Base-by-base conservation (phyloP, 2,888 invertebrate species). In the Margaritifera margaritifera region DNA sequence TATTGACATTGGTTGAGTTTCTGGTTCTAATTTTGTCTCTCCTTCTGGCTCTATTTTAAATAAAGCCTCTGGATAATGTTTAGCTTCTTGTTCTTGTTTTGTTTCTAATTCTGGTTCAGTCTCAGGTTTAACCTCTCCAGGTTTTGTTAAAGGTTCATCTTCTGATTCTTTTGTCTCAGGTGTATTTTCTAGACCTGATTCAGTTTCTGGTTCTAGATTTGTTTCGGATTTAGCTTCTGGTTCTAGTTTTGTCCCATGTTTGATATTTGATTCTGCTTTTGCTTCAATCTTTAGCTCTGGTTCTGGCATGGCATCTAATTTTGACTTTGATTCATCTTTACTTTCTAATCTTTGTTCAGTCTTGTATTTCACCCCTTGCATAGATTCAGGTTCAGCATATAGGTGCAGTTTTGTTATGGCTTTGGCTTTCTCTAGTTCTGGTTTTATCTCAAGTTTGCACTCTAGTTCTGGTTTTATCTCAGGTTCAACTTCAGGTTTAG, bases 121-220 rank as follows among this genome's bases (percentile, higher is more conserved):
- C 19, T 59, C 27, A 27, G 64, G 60, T 24, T 50, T 31, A 51
- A 19, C 56, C 24, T 25, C 25, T 20, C 51, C 27, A 52, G 55
- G 58, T 52, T 70, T 24, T 52, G 24, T 42, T 59, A 42, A 51
- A 66, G 42, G 6, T 42, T 63, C 52, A 51, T 66, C 64, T 27
- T 22, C 22, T 15, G 19, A 24, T 20, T 68, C 59, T 54, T 8
- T 54, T 20, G 11, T 25, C 20, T 31, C 18, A 24, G 24, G 61
- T 11, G 11, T 42, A 42, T 42, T 4, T n/a, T 61, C 50, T 50
- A 8, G 8, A n/a, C 20, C 20, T 42, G n/a, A 22, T 24, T 27
- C 6, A 42, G 31, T 24, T 18, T 11, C 22, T 31, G 51, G 19
- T 42, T 20, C 5, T 42, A n/a, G n/a, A 20, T 22, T 50, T 51